These are phyloP conservation scores for Pelmatolapia mariae DNA, from an alignment of 2,113 vertebrate genomes.

Conservation along the genomic window DNA sequence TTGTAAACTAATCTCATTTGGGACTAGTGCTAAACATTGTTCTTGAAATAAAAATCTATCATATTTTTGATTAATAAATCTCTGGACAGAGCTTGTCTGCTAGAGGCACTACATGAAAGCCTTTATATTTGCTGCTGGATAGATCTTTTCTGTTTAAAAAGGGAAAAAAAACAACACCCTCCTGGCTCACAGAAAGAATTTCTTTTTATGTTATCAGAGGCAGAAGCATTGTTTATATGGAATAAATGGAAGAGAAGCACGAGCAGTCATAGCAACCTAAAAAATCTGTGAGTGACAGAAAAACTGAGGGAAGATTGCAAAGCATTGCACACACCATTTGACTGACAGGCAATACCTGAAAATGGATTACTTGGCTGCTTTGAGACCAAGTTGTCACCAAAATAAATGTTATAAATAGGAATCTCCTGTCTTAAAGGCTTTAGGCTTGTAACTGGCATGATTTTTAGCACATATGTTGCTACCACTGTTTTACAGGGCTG, in stretches of 20 bases:
- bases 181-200: not conserved
- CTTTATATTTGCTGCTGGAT: not conserved
- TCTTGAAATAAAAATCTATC: not conserved
- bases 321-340: not conserved
- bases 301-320: not conserved
- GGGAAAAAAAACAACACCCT: fast-evolving
- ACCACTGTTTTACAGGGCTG: not conserved
- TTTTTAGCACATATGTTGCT: not conserved
- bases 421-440: not conserved
- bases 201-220: not conserved
- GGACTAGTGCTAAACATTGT: not conserved
- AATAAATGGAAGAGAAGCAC: not conserved
- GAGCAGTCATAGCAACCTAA: not conserved
- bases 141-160: not conserved
- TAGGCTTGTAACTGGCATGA: not conserved
- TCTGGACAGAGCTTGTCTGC: not conserved
- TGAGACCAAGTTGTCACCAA: not conserved
- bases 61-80: not conserved
- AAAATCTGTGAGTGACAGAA: not conserved
- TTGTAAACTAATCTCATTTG: not conserved
- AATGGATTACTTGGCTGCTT: not conserved
- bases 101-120: not conserved
- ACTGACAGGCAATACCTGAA: not conserved
- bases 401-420: not conserved
- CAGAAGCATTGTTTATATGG: not conserved